phyloP scores from a whole-genome alignment of 2,888 invertebrate species.

The Cremastinae sp. region DNA sequence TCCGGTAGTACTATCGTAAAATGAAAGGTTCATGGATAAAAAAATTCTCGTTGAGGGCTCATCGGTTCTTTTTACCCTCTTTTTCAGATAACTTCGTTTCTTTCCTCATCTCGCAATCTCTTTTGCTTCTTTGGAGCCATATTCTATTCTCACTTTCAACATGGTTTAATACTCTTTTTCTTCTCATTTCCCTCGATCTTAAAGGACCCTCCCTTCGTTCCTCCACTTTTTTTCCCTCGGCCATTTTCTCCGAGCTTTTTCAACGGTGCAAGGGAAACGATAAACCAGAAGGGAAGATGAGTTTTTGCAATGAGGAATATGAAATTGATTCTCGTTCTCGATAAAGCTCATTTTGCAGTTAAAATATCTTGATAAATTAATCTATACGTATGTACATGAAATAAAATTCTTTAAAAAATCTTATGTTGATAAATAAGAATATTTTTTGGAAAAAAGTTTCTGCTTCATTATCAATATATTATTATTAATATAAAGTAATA shows the following conservation, averaged over 20 bases:
- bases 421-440: too few species aligned
- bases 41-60: not conserved
- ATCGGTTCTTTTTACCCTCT: constrained; percentile 31
- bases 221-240: not conserved
- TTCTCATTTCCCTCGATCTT: constrained; percentile 24
- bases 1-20: too few species aligned
- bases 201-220: constrained; percentile 16
- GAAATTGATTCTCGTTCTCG: constrained; percentile 47
- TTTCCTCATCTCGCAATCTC: not conserved
- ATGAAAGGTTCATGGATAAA: not conserved
- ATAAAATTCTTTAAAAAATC: too few species aligned
- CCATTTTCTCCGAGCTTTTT: not conserved
- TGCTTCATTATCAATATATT: too few species aligned
- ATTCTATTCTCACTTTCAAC: constrained; percentile 28
- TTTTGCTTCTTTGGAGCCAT: not conserved
- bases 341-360: constrained; percentile 4
- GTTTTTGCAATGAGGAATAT: constrained; percentile 43
- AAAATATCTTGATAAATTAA: too few species aligned
- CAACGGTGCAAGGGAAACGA: not conserved
- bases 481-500: too few species aligned
- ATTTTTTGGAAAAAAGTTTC: too few species aligned
- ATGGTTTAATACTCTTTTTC: constrained; percentile 15
- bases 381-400: too few species aligned
- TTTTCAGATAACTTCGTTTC: constrained; percentile 11
- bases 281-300: constrained; percentile 41